A percentile compares a stretch with the other conserved stretches of the same genome.
Conservation (phyloP, 2,888 invertebrate genomes). For the Troilus luridus region DNA sequence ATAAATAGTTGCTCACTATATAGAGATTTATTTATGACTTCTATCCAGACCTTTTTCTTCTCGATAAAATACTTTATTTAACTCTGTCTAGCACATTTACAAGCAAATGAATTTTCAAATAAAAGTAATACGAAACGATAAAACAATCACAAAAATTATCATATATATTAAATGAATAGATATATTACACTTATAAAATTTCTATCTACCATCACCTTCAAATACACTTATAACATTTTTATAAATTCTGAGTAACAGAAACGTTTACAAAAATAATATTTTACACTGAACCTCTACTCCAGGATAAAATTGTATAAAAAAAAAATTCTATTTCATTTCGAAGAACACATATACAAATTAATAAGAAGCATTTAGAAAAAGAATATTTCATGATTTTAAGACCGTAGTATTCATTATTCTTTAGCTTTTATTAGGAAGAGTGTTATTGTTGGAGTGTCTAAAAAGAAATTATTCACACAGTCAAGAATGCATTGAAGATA, state of each 20-base stretch:
- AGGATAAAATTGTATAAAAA: background rate
- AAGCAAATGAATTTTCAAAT: background rate
- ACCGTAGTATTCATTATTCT: background rate
- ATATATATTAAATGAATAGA: background rate
- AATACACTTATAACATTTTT: slow-evolving; percentile 19
- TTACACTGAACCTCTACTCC: background rate
- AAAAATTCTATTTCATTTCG: background rate
- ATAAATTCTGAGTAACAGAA: slow-evolving; percentile 26
- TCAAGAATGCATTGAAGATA: background rate
- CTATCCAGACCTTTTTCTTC: too few relatives aligned
- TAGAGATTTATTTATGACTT: too few relatives aligned
- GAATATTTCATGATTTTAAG: slow-evolving; percentile 4
- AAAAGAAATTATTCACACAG: background rate
- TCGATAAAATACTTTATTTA: background rate
- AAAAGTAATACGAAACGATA: background rate
- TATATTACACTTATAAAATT: slow-evolving; percentile 1
- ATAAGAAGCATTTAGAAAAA: background rate
- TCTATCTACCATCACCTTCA: slow-evolving; percentile 27
- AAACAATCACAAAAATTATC: background rate
- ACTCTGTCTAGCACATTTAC: background rate
- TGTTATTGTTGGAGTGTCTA: background rate
- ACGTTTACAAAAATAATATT: slow-evolving; percentile 5
- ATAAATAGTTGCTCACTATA: too few relatives aligned
- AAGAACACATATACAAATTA: background rate
- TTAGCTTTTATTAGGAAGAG: background rate